Conservation (phyloP, 2,113 vertebrate genomes). For the Misgurnus anguillicaudatus region DNA sequence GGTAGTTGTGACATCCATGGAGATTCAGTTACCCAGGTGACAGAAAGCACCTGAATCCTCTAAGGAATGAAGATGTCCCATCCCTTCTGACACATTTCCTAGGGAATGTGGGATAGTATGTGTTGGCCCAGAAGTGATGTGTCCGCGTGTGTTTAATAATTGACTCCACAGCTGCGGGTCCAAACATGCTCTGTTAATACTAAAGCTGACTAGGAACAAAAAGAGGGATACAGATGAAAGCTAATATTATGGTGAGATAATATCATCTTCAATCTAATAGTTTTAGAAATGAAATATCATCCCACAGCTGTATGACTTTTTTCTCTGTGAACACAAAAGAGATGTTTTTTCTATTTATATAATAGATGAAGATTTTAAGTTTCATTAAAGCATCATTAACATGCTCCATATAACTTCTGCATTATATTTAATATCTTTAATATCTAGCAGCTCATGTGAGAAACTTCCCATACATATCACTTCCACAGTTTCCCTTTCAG, state of each 20-base stretch:
- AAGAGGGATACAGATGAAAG: not conserved
- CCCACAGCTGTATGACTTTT: too few species aligned
- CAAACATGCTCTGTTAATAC: constrained; percentile 47
- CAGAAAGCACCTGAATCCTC: constrained; percentile 52
- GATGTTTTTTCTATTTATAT: too few species aligned
- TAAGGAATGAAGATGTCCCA: constrained; percentile 11
- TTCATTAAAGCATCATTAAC: too few species aligned
- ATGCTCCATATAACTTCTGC: too few species aligned
- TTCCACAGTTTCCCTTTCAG: constrained; percentile 42
- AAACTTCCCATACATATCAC: too few species aligned
- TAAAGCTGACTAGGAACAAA: constrained; percentile 24
- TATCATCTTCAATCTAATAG: not conserved
- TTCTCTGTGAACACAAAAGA: too few species aligned
- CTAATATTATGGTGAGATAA: not conserved
- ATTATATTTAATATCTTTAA: too few species aligned
- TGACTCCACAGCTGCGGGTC: constrained; percentile 35
- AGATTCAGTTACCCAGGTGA: constrained; percentile 51
- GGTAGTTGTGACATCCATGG: constrained; percentile 48
- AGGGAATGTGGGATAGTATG: constrained; percentile 30
- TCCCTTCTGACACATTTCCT: constrained; percentile 32
- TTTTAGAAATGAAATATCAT: too few species aligned
- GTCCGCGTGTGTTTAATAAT: constrained; percentile 55
- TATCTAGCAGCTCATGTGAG: too few species aligned
- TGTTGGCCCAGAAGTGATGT: constrained; percentile 22
- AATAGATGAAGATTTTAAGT: too few species aligned